These are phyloP conservation scores for Phrynocephalus vlangalii DNA, from an alignment of 2,797 vertebrate genomes.

Conservation along the genomic window DNA sequence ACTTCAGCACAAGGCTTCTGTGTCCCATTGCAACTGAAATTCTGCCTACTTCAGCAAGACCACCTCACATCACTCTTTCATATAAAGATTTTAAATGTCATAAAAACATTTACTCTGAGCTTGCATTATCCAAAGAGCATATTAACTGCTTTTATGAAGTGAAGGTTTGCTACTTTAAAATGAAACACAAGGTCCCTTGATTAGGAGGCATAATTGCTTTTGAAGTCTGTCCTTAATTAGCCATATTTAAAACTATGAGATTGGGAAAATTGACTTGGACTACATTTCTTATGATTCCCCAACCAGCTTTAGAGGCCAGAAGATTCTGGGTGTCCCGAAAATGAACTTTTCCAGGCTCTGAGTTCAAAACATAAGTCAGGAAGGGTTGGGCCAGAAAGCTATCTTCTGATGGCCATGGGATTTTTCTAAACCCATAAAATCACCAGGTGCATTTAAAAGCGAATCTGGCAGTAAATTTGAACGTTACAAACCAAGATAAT, in stretches of 20 bases:
- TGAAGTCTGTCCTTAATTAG: not conserved
- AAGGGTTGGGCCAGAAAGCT: no score
- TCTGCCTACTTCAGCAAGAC: no score
- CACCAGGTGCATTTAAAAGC: no score
- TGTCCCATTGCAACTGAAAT: no score
- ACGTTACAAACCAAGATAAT: no score
- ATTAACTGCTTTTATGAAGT: slow-evolving; percentile 13
- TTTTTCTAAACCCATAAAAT: no score
- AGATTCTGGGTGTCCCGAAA: not conserved
- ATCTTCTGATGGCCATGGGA: no score
- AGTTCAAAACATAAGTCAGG: not conserved
- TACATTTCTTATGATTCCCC: not conserved
- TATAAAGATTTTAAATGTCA: not conserved
- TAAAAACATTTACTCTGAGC: not conserved
- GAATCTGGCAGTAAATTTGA: no score
- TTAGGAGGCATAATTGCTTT: not conserved
- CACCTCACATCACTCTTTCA: not conserved
- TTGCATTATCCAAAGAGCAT: not conserved
- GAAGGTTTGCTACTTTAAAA: not conserved
- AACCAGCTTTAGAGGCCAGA: not conserved
- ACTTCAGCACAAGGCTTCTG: not conserved
- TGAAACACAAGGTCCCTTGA: not conserved
- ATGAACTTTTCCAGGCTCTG: not conserved
- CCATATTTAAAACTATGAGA: not conserved
- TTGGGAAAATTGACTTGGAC: not conserved